Evolutionary conservation across 2,113 vertebrate genomes (phyloP), one percentile per base, ranked within the genome.

Genomic region (Callopanchax toddi): DNA sequence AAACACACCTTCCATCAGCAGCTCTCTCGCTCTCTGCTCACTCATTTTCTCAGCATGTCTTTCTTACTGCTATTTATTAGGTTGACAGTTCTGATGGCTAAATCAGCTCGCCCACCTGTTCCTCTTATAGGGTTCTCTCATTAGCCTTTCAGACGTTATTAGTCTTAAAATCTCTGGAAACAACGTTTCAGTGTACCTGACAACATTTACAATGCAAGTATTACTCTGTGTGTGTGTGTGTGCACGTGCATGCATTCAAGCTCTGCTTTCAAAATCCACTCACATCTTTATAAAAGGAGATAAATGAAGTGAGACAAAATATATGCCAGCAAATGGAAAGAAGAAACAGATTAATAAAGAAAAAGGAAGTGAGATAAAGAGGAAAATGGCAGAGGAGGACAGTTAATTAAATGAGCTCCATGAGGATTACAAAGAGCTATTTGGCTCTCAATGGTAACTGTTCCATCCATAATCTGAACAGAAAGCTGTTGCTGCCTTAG

Each of bases 391-490:
- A 67, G 32, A 66, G 40, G 51, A 39, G 61, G 44, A 67, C 75
- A 79, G 84, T 84, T 90, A 90, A 92, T 91, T 89, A 90, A 91
- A 88, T 86, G 86, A 77, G 84, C 75, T 86, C 79, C 76, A 71
- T 80, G 72, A 82, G 79, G 87, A 91, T 91, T 89, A 91, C 77
- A 86, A 86, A 86, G 73, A 71, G 66, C 78, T 86, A 79, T 86
- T 82, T 85, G 76, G 78, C 66, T 64, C 76, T 70, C 50, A 70
- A 58, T 82, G 74, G 81, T 84, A 83, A 87, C 86, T 76, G 78
- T 75, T 83, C 74, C 71, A 71, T 87, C 76, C 72, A 83, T 87
- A 89, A 90, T 90, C 83, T 74, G 82, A 83, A 89, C 71, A 53
- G 71, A 76, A 81, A 78, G 83, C 80, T 65, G 64, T 54, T 25